Conservation (phyloP, 2,888 invertebrate species). For the Latheticus oryzae region DNA sequence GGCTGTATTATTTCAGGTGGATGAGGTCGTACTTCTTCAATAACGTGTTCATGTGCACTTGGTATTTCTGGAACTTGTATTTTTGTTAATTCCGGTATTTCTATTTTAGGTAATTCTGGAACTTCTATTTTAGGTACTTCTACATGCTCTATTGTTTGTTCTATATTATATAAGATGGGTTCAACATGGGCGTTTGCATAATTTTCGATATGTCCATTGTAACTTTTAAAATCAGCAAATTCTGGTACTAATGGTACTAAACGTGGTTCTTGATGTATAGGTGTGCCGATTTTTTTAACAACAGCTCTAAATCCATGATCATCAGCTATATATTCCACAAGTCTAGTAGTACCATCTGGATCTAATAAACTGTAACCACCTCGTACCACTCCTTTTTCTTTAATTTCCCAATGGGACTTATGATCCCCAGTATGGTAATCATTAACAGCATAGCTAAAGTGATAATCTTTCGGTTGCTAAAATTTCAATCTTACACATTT, state of each 20-base stretch:
- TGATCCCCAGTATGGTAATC: conserved; percentile 62
- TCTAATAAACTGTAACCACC: conserved; percentile 61
- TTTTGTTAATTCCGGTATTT: conserved; percentile 5
- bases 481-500: conserved; percentile 4
- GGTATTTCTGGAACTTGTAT: not conserved
- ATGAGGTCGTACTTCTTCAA: not conserved
- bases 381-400: conserved; percentile 59
- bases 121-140: conserved; percentile 6
- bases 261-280: conserved; percentile 45
- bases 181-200: conserved; percentile 40
- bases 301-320: conserved; percentile 60
- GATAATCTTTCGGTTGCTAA: conserved; percentile 58
- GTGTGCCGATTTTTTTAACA: conserved; percentile 58
- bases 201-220: conserved; percentile 51
- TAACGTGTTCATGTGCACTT: no score
- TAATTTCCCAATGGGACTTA: conserved; percentile 62
- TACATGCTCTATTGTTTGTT: not conserved
- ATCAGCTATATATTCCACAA: conserved; percentile 62
- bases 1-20: conserved; percentile 1
- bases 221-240: conserved; percentile 46
- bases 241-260: conserved; percentile 14
- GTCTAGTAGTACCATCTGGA: conserved; percentile 61
- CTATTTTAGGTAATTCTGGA: conserved; percentile 2
- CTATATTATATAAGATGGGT: conserved; percentile 21
- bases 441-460: conserved; percentile 60